These are phyloP conservation scores for Hofmannophila pseudospretella DNA, from an alignment of 2,888 invertebrate species.

Conservation along the genomic window DNA sequence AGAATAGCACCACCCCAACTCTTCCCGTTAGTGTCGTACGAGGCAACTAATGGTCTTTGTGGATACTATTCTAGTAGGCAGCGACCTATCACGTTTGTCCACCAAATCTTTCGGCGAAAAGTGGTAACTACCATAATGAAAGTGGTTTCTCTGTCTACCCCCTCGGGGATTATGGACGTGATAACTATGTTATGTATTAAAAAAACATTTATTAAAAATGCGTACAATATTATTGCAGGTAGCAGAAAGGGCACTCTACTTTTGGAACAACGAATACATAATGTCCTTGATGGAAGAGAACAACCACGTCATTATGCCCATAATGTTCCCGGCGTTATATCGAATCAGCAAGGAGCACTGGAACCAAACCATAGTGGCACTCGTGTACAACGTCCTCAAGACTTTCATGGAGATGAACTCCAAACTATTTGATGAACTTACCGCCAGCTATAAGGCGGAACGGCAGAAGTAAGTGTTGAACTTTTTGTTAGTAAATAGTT, in stretches of 20 bases:
- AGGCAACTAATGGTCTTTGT: too few relatives aligned
- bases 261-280: slow-evolving; percentile 99
- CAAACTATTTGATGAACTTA: slow-evolving; percentile 98
- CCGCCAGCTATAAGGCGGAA: slow-evolving; percentile 99
- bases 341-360: slow-evolving; percentile 99
- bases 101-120: too few relatives aligned
- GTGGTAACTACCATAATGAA: too few relatives aligned
- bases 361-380: slow-evolving; percentile 99
- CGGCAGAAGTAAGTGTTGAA: slow-evolving; percentile 94
- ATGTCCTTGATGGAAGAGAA: slow-evolving; percentile 99
- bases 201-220: too few relatives aligned
- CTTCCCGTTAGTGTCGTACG: too few relatives aligned
- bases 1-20: too few relatives aligned
- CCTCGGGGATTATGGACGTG: too few relatives aligned
- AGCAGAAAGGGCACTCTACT: slow-evolving; percentile 98
- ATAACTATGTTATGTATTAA: too few relatives aligned
- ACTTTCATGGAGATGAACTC: slow-evolving; percentile 99
- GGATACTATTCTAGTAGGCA: too few relatives aligned
- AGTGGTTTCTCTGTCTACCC: too few relatives aligned
- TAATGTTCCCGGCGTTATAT: slow-evolving; percentile 99
- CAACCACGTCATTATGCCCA: slow-evolving; percentile 98
- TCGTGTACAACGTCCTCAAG: slow-evolving; percentile 99
- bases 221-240: too few relatives aligned
- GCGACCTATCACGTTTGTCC: too few relatives aligned
- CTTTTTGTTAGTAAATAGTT: background rate